Base-by-base conservation (phyloP, 2,113 vertebrate species). In the Axis porcinus region DNA sequence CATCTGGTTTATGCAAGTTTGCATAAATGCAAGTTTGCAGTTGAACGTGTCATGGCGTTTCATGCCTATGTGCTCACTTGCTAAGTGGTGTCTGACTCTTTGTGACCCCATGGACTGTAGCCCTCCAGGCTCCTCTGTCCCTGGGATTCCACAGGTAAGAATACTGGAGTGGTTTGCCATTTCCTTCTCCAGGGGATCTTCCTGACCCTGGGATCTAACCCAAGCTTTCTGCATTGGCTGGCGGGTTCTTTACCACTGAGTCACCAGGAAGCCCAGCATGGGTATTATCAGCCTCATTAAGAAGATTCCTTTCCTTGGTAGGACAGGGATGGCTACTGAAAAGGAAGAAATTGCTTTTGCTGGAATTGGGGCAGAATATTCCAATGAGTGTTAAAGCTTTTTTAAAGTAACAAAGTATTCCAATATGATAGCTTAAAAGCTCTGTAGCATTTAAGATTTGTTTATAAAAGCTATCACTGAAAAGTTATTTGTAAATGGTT, bases 1-100 rank as follows among this genome's bases (percentile, higher is more conserved):
- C 0, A 0, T 54, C 15, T 11, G 0, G 2, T 13, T 17, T 5
- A 21, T 3, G 0, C 28, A 76, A 15, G n/a, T 45, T 45, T 30
- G 36, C 30, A 62, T 50, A 50, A 50, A 21, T 4, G 0, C 21
- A 62, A 15, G n/a, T 45, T 45, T 25, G 36, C 30, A 62, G 23
- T 7, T 52, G n/a, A 55, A 16, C 30, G 3, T 21, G 36, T 36
- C 17, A 8, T 19, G 30, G 1, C 6, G 2, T 25, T 15, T n/a
- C n/a, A n/a, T 21, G n/a, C n/a, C 67, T 40, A 21, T 12, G 67
- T 23, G 67, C 19, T 17, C 3, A 7, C 70, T 27, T 3, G 3
- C 12, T 14, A 76, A 76, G 70, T 7, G 23, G 3, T 3, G 23
- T 76, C 23, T 4, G 23, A 43, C 36, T 27, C 70, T 76, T 43